A percentile compares a stretch with the other conserved stretches of the same genome.
Conservation (phyloP, 2,797 vertebrate genomes). For the Typhlichthys subterraneus region DNA sequence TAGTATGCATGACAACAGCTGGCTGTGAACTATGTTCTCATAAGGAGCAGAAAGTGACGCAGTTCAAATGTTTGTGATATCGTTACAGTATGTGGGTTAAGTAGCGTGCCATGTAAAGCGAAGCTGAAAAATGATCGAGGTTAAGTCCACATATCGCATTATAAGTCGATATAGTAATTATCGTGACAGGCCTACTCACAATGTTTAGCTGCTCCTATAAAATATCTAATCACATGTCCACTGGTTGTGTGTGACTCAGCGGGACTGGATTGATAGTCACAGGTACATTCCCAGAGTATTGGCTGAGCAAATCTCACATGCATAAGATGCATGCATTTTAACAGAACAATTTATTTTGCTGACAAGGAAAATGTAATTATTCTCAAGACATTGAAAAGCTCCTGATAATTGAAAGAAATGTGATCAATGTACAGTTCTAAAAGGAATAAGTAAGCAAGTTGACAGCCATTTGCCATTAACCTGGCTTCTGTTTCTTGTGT, state of each 20-base stretch:
- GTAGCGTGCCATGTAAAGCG: no score
- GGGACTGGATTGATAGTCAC: neutral
- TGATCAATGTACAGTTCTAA: neutral
- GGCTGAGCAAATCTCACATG: neutral
- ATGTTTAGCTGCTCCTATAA: slow-evolving; percentile 21
- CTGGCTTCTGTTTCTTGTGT: slow-evolving; percentile 3
- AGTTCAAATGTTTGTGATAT: no score
- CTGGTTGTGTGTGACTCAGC: slow-evolving; percentile 18
- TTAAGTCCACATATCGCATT: no score
- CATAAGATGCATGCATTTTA: neutral
- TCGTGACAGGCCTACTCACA: neutral
- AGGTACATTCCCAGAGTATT: slow-evolving; percentile 1
- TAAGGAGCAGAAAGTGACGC: no score
- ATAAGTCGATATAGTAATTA: no score
- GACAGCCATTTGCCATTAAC: slow-evolving; percentile 2
- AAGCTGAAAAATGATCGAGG: no score
- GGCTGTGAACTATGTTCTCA: no score
- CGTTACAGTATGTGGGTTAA: no score
- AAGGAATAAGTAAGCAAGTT: neutral
- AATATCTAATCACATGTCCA: slow-evolving; percentile 13
- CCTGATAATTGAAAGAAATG: slow-evolving; percentile 5
- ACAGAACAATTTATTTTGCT: slow-evolving; percentile 12
- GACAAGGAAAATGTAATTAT: neutral
- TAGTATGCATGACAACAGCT: no score
- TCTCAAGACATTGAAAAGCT: neutral